phyloP scores from a whole-genome alignment of 1,140 invertebrate species.

The Calephelis nemesis region DNA sequence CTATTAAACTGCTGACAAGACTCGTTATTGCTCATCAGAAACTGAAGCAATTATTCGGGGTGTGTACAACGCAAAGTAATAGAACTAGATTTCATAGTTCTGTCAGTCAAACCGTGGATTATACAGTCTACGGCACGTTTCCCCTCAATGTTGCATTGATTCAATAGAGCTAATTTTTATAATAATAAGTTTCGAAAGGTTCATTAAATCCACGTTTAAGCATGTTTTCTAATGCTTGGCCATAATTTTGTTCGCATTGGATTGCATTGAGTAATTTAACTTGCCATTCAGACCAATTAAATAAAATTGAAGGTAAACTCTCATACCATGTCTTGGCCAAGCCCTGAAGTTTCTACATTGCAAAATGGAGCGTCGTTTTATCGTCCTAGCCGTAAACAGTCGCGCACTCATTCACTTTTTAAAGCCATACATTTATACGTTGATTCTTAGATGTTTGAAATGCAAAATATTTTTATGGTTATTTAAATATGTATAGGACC shows the following conservation, averaged over 20 bases:
- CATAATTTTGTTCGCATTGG: conserved; percentile 20
- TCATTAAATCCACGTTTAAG: conserved; percentile 35
- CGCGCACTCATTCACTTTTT: conserved; percentile 39
- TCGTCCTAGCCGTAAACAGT: conserved; percentile 37
- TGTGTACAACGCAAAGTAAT: conserved; percentile 31
- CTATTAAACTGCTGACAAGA: not conserved
- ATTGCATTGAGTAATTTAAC: conserved; percentile 37
- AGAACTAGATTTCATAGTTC: conserved; percentile 36
- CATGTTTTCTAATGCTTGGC: conserved; percentile 38
- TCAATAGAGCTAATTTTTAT: conserved; percentile 38
- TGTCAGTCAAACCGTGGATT: conserved; percentile 39
- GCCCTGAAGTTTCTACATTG: conserved; percentile 38
- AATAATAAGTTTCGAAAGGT: conserved; percentile 38
- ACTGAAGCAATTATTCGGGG: conserved; percentile 37
- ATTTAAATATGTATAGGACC: conserved; percentile 12
- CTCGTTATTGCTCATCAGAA: conserved; percentile 39
- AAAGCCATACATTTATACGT: conserved; percentile 30
- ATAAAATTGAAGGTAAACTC: conserved; percentile 34
- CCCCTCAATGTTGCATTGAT: conserved; percentile 35
- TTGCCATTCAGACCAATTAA: conserved; percentile 39
- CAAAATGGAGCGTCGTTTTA: conserved; percentile 34
- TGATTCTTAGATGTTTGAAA: conserved; percentile 32
- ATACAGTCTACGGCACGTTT: conserved; percentile 43
- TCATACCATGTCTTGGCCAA: conserved; percentile 38
- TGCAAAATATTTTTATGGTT: conserved; percentile 33